phyloP scores from a whole-genome alignment of 2,888 invertebrate genomes.

The Drosophila diplacantha region DNA sequence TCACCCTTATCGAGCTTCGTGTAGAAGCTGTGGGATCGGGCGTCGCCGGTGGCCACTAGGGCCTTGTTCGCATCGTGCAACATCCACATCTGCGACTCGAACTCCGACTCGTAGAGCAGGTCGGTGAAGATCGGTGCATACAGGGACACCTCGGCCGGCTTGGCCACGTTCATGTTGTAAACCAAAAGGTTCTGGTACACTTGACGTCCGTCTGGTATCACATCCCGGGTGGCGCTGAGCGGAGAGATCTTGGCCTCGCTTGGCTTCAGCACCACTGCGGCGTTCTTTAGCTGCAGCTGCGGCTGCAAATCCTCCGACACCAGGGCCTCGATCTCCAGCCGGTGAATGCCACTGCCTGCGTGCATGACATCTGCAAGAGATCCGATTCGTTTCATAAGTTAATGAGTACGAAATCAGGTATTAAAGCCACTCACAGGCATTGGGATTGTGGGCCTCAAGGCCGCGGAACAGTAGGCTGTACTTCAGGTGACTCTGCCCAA shows the following conservation, averaged over 20 bases:
- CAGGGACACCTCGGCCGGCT: conserved; percentile 89
- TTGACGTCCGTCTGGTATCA: conserved; percentile 91
- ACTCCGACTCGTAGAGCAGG: conserved; percentile 95
- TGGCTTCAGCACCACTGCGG: conserved; percentile 88
- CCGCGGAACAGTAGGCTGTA: conserved; percentile 91
- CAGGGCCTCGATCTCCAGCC: conserved; percentile 84
- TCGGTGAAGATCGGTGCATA: conserved; percentile 89
- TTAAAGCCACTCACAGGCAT: conserved; percentile 74
- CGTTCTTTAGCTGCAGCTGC: conserved; percentile 84
- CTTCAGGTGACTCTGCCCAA: conserved; percentile 86
- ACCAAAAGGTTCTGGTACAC: conserved; percentile 93
- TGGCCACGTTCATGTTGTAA: conserved; percentile 90
- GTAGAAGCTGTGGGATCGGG: conserved; percentile 88
- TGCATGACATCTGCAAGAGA: conserved; percentile 81
- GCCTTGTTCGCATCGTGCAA: conserved; percentile 94
- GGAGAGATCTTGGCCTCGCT: conserved; percentile 88
- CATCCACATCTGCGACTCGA: conserved; percentile 98
- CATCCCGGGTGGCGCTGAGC: conserved; percentile 86
- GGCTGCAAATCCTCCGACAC: conserved; percentile 88
- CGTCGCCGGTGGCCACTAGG: conserved; percentile 90
- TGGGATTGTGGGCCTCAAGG: conserved; percentile 82
- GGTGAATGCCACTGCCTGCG: conserved; percentile 86
- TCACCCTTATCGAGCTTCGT: conserved; percentile 96
- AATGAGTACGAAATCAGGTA: accelerated
- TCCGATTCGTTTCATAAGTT: not conserved